Evolutionary conservation across 2,113 vertebrate species (phyloP).

Genomic region (Callipepla californica): DNA sequence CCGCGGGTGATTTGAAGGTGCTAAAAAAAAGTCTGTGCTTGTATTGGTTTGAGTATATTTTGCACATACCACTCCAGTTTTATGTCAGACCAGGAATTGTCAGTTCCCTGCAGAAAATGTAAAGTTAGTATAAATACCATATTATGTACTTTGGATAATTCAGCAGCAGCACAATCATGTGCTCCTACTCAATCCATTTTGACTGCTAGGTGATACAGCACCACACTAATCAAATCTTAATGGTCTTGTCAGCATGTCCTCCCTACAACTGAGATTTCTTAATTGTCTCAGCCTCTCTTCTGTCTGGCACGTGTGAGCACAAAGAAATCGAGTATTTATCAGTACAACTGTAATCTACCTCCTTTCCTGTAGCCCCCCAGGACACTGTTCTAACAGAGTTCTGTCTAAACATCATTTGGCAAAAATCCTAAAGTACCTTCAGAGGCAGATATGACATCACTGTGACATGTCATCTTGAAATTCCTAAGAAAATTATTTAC

Average conservation of each 20-base stretch:
- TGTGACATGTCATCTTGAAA: not conserved
- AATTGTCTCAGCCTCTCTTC: constrained; percentile 42
- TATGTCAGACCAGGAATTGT: not conserved
- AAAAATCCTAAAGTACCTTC: not conserved
- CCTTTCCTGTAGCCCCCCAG: not conserved
- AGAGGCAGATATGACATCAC: not conserved
- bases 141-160: not conserved
- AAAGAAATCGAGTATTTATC: constrained; percentile 60
- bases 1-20: not conserved
- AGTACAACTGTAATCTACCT: constrained; percentile 50
- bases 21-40: not conserved
- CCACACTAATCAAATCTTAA: not conserved
- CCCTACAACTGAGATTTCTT: constrained; percentile 46
- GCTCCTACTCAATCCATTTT: not conserved
- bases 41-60: not conserved
- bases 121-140: not conserved
- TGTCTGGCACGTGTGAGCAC: constrained; percentile 6
- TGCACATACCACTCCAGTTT: not conserved
- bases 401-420: constrained; percentile 3
- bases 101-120: not conserved
- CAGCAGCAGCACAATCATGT: not conserved
- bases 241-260: not conserved
- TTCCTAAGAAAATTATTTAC: not conserved
- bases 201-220: not conserved
- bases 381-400: not conserved